Conservation (phyloP, 2,113 vertebrate genomes). For the Rissa tridactyla region DNA sequence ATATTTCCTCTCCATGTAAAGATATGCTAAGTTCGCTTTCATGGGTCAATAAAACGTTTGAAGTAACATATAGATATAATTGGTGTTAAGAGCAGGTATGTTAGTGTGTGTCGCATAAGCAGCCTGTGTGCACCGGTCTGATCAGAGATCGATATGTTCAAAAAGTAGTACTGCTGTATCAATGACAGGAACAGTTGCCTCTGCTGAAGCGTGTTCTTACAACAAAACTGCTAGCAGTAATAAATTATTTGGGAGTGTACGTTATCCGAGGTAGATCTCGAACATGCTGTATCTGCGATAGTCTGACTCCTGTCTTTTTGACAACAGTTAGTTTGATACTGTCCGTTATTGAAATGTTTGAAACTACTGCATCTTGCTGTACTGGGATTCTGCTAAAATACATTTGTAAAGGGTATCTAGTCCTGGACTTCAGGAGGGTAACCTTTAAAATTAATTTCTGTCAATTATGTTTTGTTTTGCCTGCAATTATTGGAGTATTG, state of each 20-base stretch:
- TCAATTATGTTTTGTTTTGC: neutral
- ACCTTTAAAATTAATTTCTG: neutral
- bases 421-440: neutral
- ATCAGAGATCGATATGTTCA: neutral
- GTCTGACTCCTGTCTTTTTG: neutral
- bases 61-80: rapidly evolving
- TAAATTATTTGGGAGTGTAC: neutral
- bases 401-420: neutral
- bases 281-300: neutral
- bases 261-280: neutral
- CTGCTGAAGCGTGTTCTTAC: neutral
- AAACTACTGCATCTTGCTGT: neutral
- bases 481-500: neutral
- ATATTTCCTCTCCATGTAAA: neutral
- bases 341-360: neutral
- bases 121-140: neutral
- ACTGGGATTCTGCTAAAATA: neutral
- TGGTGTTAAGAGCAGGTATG: neutral
- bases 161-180: neutral
- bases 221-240: neutral
- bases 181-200: neutral
- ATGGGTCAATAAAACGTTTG: neutral
- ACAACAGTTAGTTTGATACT: neutral
- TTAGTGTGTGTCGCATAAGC: neutral
- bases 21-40: neutral